Percentiles rank a stretch among this genome's conserved stretches.
These are phyloP conservation scores for Emydocephalus ijimae DNA, from an alignment of 2,113 vertebrate genomes.

Conservation along the genomic window DNA sequence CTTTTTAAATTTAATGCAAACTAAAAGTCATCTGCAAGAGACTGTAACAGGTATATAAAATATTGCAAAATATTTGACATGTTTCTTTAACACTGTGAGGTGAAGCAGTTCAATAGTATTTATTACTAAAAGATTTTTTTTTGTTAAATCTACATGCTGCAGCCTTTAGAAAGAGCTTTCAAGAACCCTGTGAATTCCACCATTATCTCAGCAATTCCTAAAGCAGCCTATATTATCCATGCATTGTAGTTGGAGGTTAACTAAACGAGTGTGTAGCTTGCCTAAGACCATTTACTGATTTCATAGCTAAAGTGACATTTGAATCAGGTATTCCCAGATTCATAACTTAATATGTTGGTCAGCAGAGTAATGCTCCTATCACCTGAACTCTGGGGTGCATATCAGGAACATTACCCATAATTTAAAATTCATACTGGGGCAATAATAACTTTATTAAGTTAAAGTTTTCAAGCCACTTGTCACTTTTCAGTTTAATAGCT, in stretches of 20 bases:
- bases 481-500: background rate
- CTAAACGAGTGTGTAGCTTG: background rate
- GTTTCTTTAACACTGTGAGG: background rate
- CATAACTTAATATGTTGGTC: background rate
- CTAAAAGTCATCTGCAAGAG: too few species aligned
- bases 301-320: background rate
- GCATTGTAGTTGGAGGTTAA: background rate
- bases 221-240: background rate
- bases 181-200: background rate
- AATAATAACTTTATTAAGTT: background rate
- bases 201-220: background rate
- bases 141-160: background rate
- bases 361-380: background rate
- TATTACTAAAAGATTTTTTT: background rate
- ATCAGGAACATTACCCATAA: background rate
- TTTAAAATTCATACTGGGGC: background rate
- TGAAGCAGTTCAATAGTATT: background rate
- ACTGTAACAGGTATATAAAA: background rate
- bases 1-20: background rate
- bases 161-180: background rate
- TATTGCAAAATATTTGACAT: background rate
- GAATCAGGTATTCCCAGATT: background rate
- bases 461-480: background rate
- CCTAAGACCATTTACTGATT: background rate
- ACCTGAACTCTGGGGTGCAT: background rate